Conservation (phyloP, 2,888 invertebrate genomes). For the Chloroclysta siterata region DNA sequence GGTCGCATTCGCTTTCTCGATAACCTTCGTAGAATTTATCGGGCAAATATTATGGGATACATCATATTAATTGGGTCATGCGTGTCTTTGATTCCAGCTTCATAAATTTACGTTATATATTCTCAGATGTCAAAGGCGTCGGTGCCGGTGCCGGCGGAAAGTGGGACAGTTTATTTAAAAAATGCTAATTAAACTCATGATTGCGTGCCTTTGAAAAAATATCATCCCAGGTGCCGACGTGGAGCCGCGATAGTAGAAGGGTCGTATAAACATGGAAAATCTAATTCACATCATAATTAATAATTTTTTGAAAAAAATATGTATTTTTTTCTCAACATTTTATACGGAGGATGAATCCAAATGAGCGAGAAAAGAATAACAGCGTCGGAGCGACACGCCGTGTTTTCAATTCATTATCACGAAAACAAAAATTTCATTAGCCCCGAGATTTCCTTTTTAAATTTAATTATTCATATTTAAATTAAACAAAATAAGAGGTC, state of each 20-base stretch:
- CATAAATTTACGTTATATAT: slow-evolving; percentile 36
- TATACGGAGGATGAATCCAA: slow-evolving; percentile 75
- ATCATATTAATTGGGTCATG: slow-evolving; percentile 30
- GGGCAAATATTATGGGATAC: slow-evolving; percentile 23
- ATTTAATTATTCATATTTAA: slow-evolving; percentile 85
- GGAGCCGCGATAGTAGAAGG: slow-evolving; percentile 59
- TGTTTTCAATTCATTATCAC: slow-evolving; percentile 86
- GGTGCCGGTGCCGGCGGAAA: slow-evolving; percentile 27
- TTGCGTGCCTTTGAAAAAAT: slow-evolving; percentile 57
- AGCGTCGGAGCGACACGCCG: slow-evolving; percentile 69
- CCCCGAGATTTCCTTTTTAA: slow-evolving; percentile 82
- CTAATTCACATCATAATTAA: slow-evolving; percentile 71
- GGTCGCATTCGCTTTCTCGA: slow-evolving; percentile 12
- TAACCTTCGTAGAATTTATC: slow-evolving; percentile 23
- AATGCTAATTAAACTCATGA: slow-evolving; percentile 55
- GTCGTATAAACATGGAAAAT: slow-evolving; percentile 71
- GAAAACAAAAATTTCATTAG: slow-evolving; percentile 85
- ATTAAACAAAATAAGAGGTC: slow-evolving; percentile 85
- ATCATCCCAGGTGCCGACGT: slow-evolving; percentile 49
- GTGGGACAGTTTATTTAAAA: slow-evolving; percentile 49
- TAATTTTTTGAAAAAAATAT: slow-evolving; percentile 65
- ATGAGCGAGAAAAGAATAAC: slow-evolving; percentile 82
- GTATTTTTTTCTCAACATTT: slow-evolving; percentile 60
- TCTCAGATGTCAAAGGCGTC: slow-evolving; percentile 37
- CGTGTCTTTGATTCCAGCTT: slow-evolving; percentile 31